Base-by-base conservation (phyloP, 2,888 invertebrate species). In the Meandrusa payeni region DNA sequence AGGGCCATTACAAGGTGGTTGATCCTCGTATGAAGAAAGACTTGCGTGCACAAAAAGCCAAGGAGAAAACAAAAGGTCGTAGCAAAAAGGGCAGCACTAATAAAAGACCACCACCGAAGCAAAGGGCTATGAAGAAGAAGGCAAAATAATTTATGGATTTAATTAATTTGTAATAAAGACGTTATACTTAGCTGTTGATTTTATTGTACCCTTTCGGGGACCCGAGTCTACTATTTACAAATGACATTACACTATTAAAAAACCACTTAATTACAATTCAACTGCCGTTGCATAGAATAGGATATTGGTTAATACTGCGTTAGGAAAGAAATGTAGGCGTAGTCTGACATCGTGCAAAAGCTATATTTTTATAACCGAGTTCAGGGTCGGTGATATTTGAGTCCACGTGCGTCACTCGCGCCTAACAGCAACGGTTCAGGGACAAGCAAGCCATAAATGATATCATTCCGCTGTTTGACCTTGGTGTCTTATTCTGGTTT, bases 21-120 rank as follows among this genome's bases (percentile, higher is more conserved):
- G 99, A 99, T 90, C 93, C 94, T 1, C 89, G 99, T 55, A 94
- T 98, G 94, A 99, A 98, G 81, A 98, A 98, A 77, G 99, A 99
- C 73, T 83, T 93, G 63, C 89, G 94, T 48, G 92, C 93, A 0
- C 82, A 90, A 55, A 91, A 92, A 69, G 81, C 88, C 7, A 90
- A 89, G 64, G 90, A 90, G 68, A 91, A 90, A 76, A 90, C 89
- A 20, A 90, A 75, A 61, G 86, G 82, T 31, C 85, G 86, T 46
- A 74, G 80, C 23, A 88, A 85, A 53, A 85, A 79, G 46, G 70
- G 61, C 23, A 69, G 66, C 40, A 52, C 59, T 34, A 61, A 57
- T 39, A 66, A 65, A 53, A 55, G 48, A 11, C 53, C 54, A 40
- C 47, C 47, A 3, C 42, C 56, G 11, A 69, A 68, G 53, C 80